Percentiles rank a stretch among this genome's conserved stretches.
phyloP scores from a whole-genome alignment of 2,113 vertebrate species.

The Chascanopsetta lugubris region DNA sequence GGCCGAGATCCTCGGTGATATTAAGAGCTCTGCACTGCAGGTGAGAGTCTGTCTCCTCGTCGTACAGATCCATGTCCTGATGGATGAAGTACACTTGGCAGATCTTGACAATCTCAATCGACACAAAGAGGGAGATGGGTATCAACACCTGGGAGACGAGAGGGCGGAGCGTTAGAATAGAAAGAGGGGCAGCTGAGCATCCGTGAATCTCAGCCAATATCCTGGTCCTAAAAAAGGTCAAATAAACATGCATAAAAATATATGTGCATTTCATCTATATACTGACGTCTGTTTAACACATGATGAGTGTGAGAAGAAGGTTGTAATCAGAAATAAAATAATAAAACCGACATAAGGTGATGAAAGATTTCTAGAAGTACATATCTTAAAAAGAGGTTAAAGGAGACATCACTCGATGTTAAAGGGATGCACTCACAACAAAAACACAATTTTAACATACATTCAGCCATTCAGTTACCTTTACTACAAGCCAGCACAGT shows the following conservation, averaged over 20 bases:
- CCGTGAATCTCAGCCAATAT: background rate
- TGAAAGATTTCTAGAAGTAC: background rate
- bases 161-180: background rate
- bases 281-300: background rate
- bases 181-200: background rate
- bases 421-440: background rate
- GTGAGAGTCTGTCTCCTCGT: slow-evolving; percentile 94
- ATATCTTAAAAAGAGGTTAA: background rate
- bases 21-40: slow-evolving; percentile 96
- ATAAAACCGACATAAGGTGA: background rate
- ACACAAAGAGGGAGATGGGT: slow-evolving; percentile 96
- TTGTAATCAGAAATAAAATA: background rate
- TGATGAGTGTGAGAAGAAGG: background rate
- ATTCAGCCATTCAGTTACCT: background rate
- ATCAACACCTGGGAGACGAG: slow-evolving; percentile 87
- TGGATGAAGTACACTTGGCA: slow-evolving; percentile 98
- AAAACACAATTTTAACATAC: no score
- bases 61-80: slow-evolving; percentile 93
- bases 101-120: slow-evolving; percentile 98
- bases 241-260: background rate
- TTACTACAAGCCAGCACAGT: no score
- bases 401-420: background rate
- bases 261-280: background rate
- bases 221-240: no score
- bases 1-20: slow-evolving; percentile 97